phyloP scores from a whole-genome alignment of 2,888 invertebrate genomes.

The Perizoma affinitatum region DNA sequence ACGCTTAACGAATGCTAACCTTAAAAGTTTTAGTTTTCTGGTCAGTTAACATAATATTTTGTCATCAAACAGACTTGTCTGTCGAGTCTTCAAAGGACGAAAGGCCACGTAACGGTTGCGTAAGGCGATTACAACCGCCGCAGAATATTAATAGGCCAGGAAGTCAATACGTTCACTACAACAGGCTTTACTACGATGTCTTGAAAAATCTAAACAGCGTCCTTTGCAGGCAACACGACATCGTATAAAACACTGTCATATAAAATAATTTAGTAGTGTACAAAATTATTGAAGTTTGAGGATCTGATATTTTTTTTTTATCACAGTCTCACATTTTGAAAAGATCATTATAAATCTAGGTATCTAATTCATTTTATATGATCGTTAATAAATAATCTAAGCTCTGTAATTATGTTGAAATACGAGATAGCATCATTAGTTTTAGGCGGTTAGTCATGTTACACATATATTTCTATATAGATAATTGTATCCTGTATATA shows the following conservation, averaged over 20 bases:
- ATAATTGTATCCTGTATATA: neutral
- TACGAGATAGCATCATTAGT: constrained; percentile 6
- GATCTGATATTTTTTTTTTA: no score
- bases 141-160: constrained; percentile 28
- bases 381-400: constrained; percentile 5
- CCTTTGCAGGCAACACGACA: no score
- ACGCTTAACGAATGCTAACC: no score
- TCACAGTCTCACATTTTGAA: no score
- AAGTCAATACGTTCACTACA: constrained; percentile 3
- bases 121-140: constrained; percentile 8
- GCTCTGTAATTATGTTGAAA: constrained; percentile 2
- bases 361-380: constrained; percentile 12
- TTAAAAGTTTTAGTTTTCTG: no score
- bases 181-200: neutral
- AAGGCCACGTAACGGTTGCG: constrained; percentile 26
- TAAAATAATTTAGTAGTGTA: no score
- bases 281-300: no score
- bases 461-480: neutral
- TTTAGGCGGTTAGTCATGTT: no score
- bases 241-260: no score
- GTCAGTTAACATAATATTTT: constrained; percentile 3
- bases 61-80: neutral
- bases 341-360: constrained; percentile 6
- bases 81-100: constrained; percentile 9
- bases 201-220: neutral